Conservation (phyloP, 2,113 vertebrate genomes). For the Mus pahari region DNA sequence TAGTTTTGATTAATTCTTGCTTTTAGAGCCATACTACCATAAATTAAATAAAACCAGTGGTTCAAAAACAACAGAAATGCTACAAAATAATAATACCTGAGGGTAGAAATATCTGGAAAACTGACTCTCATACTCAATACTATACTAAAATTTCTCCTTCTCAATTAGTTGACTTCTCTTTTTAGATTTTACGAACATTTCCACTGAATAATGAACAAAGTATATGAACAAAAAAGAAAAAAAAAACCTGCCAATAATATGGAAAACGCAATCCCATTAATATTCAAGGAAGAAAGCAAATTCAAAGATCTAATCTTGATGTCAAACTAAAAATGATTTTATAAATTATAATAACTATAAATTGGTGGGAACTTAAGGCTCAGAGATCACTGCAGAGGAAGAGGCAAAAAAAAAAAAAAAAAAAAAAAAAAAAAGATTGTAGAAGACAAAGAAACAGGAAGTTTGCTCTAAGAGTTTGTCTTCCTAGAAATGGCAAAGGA, state of each 20-base stretch:
- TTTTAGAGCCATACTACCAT: neutral
- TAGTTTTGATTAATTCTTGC: neutral
- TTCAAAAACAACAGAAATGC: neutral
- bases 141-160: neutral
- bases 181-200: conserved; percentile 1
- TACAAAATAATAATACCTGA: neutral
- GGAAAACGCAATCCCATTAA: conserved; percentile 44
- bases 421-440: too few relatives aligned
- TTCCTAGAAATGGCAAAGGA: neutral
- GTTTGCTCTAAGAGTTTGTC: neutral
- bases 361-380: neutral
- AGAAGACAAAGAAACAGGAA: neutral
- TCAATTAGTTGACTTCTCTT: conserved; percentile 1
- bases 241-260: conserved; percentile 12
- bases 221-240: neutral
- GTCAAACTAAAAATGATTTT: conserved; percentile 43
- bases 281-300: conserved; percentile 44
- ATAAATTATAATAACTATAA: conserved; percentile 46
- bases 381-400: neutral
- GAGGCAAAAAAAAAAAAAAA: too few relatives aligned
- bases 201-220: conserved; percentile 23
- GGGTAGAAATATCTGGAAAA: neutral
- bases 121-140: conserved; percentile 12
- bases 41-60: conserved; percentile 2
- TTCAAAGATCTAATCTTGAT: conserved; percentile 19